A percentile compares a stretch with the other conserved stretches of the same genome.
phyloP scores from a whole-genome alignment of 2,113 vertebrate genomes.

The Gymnorhina tibicen region DNA sequence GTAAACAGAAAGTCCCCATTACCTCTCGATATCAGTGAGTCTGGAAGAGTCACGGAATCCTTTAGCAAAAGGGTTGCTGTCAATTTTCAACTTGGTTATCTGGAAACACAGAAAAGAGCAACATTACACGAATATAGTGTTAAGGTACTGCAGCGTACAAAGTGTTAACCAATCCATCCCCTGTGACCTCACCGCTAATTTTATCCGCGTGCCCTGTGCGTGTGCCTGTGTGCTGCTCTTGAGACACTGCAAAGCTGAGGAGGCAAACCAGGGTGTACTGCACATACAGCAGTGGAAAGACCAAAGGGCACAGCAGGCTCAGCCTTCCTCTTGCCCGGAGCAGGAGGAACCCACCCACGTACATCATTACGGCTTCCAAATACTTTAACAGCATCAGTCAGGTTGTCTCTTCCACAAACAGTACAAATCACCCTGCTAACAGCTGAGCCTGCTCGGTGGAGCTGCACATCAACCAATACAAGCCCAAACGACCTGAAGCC shows the following conservation, averaged over 20 bases:
- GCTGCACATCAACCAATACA: background rate
- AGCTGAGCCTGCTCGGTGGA: background rate
- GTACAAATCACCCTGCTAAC: background rate
- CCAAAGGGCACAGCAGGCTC: background rate
- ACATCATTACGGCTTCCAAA: background rate
- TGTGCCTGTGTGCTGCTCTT: background rate
- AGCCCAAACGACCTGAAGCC: background rate
- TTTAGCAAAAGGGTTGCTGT: conserved; percentile 99
- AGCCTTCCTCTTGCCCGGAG: background rate
- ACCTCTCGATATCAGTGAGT: conserved; percentile 99
- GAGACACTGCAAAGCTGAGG: background rate
- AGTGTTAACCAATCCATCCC: background rate
- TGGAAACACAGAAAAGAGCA: conserved; percentile 68
- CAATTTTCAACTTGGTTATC: conserved; percentile 99
- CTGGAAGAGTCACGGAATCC: conserved; percentile 98
- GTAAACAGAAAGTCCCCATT: conserved; percentile 82
- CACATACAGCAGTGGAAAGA: background rate
- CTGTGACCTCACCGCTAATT: background rate
- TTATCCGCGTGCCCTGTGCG: background rate
- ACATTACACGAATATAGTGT: background rate
- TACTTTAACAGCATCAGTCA: background rate
- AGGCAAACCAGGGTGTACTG: background rate
- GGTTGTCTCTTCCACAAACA: background rate
- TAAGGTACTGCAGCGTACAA: background rate
- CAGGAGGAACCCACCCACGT: background rate